Conservation (phyloP, 1,140 invertebrate species). For the Trichonephila clavata region DNA sequence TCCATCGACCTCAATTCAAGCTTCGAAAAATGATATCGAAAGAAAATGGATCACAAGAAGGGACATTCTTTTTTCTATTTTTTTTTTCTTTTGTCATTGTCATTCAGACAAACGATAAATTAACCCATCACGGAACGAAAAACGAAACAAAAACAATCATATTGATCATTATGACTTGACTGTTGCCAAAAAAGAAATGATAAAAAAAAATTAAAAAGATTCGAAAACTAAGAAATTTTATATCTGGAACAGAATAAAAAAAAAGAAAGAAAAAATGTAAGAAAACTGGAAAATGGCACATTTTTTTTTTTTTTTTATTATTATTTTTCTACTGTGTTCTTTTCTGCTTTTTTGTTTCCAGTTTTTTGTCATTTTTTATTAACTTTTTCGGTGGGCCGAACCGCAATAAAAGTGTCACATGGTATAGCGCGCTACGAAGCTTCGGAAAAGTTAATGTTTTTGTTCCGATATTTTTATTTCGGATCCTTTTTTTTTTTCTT, state of each 20-base stretch:
- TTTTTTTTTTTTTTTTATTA: not conserved
- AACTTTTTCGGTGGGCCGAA: conserved; percentile 15
- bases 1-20: not conserved
- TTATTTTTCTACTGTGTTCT: not conserved
- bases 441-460: conserved; percentile 10
- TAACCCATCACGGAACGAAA: conserved; percentile 10
- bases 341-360: not conserved
- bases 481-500: not conserved
- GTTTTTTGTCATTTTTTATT: not conserved
- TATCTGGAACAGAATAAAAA: not conserved
- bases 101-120: conserved; percentile 41
- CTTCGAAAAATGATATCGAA: not conserved
- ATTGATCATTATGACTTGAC: conserved; percentile 11
- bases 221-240: not conserved
- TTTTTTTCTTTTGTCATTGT: conserved; percentile 12
- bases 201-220: not conserved
- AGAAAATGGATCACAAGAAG: not conserved
- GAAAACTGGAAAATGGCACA: not conserved
- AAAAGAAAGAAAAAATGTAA: not conserved
- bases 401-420: conserved; percentile 26
- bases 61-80: not conserved
- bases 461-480: conserved; percentile 1
- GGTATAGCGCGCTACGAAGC: conserved; percentile 15
- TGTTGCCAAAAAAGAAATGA: conserved; percentile 15
- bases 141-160: conserved; percentile 6